phyloP scores from a whole-genome alignment of 1,140 invertebrate species.

The Caenorhabditis inopinata region DNA sequence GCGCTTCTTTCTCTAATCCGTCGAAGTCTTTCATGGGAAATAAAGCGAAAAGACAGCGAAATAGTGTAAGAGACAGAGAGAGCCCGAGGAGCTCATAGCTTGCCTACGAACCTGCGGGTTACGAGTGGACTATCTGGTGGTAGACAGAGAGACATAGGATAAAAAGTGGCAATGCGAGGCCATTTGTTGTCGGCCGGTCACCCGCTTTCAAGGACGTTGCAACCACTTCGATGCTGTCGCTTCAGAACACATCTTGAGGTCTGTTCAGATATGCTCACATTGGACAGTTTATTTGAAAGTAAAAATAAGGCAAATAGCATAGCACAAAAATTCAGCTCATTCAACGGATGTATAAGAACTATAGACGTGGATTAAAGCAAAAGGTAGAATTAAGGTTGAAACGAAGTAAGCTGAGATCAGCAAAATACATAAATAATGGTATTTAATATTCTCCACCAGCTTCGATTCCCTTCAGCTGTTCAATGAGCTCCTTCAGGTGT shows the following conservation, averaged over 20 bases:
- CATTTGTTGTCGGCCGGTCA: constrained; percentile 7
- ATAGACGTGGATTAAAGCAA: too few relatives aligned
- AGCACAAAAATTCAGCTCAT: neutral
- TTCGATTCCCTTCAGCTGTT: neutral
- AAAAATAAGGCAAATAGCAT: neutral
- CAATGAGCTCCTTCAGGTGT: neutral
- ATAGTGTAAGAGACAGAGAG: neutral
- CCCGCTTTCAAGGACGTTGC: constrained; percentile 13
- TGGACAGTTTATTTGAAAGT: constrained; percentile 2
- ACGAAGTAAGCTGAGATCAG: neutral
- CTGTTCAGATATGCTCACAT: neutral
- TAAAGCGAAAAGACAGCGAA: neutral
- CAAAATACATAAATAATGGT: neutral
- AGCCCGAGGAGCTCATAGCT: neutral
- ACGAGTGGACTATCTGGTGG: neutral
- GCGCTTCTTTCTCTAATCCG: neutral
- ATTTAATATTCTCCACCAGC: neutral
- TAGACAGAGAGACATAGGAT: neutral
- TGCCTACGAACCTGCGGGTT: constrained; percentile 25
- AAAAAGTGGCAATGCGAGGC: neutral
- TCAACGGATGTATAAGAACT: too few relatives aligned
- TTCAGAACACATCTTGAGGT: constrained; percentile 8
- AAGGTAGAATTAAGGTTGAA: too few relatives aligned
- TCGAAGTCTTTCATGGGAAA: neutral
- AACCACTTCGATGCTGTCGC: neutral